Evolutionary conservation across 2,888 invertebrate species (phyloP).

Genomic region (Acronicta alni): DNA sequence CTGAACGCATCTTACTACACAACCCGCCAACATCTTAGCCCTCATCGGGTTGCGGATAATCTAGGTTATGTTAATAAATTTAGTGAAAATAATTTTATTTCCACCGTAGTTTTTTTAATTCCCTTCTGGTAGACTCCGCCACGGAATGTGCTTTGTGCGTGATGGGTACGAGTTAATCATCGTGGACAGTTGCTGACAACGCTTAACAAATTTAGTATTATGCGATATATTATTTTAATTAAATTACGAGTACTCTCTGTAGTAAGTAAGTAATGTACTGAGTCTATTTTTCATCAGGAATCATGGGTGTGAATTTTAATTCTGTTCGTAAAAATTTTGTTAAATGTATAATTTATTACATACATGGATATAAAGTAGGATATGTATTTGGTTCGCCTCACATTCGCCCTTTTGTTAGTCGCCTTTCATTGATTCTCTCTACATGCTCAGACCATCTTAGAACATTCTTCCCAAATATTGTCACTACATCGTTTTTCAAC

Average conservation of each 20-base stretch:
- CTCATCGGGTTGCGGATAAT: no score
- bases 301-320: neutral
- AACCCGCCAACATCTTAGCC: no score
- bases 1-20: no score
- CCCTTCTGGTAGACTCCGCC: constrained; percentile 35
- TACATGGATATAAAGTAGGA: no score
- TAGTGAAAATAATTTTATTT: neutral
- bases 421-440: no score
- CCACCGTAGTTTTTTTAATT: constrained; percentile 11
- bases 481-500: no score
- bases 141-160: constrained; percentile 58
- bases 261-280: constrained; percentile 9
- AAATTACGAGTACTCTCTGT: constrained; percentile 34
- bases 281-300: constrained; percentile 3
- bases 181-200: constrained; percentile 51
- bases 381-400: no score
- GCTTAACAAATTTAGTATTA: constrained; percentile 32
- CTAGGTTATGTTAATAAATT: no score
- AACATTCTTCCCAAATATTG: no score
- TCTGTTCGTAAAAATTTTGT: neutral
- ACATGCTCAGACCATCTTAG: no score
- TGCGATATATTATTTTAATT: constrained; percentile 35
- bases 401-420: no score
- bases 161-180: constrained; percentile 63
- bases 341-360: neutral